A percentile compares a stretch with the other conserved stretches of the same genome.
Conservation (phyloP, 2,797 vertebrate genomes). For the Melanotaenia trifasciata region DNA sequence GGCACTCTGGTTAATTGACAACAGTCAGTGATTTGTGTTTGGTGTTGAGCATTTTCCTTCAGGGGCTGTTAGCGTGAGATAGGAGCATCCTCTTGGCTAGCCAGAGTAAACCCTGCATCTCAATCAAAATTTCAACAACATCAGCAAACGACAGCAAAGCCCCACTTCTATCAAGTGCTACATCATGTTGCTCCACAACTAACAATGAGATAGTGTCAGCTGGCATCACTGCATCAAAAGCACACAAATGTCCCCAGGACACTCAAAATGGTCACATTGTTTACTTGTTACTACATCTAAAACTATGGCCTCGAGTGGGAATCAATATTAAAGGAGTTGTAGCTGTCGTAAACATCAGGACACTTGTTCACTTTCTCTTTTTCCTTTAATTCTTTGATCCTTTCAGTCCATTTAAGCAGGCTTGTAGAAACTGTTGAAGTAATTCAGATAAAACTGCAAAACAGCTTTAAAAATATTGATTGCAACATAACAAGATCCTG, state of each 20-base stretch:
- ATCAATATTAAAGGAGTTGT: slow-evolving; percentile 40
- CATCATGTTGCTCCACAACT: slow-evolving; percentile 24
- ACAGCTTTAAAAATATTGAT: slow-evolving; percentile 42
- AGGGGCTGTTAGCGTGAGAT: slow-evolving; percentile 40
- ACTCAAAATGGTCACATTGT: slow-evolving; percentile 23
- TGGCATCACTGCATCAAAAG: slow-evolving; percentile 8
- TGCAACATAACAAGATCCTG: slow-evolving; percentile 27
- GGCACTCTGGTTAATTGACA: slow-evolving; percentile 75
- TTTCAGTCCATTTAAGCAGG: slow-evolving; percentile 12
- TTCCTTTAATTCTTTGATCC: slow-evolving; percentile 47
- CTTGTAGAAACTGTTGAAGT: slow-evolving; percentile 9
- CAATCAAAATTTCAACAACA: slow-evolving; percentile 55
- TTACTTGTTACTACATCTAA: slow-evolving; percentile 37
- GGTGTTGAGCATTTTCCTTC: slow-evolving; percentile 55
- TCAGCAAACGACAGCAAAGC: slow-evolving; percentile 43
- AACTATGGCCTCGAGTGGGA: slow-evolving; percentile 24
- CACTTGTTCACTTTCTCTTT: slow-evolving; percentile 38
- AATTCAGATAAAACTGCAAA: slow-evolving; percentile 38
- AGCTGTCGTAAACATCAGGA: slow-evolving; percentile 32
- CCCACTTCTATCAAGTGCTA: slow-evolving; percentile 21
- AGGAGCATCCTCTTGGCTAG: slow-evolving; percentile 41
- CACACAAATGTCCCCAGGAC: slow-evolving; percentile 17
- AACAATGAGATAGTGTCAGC: slow-evolving; percentile 38
- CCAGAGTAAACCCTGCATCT: slow-evolving; percentile 45
- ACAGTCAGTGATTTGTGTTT: slow-evolving; percentile 68